These are phyloP conservation scores for Tubulanus polymorphus DNA, from an alignment of 2,888 invertebrate genomes.

Conservation along the genomic window DNA sequence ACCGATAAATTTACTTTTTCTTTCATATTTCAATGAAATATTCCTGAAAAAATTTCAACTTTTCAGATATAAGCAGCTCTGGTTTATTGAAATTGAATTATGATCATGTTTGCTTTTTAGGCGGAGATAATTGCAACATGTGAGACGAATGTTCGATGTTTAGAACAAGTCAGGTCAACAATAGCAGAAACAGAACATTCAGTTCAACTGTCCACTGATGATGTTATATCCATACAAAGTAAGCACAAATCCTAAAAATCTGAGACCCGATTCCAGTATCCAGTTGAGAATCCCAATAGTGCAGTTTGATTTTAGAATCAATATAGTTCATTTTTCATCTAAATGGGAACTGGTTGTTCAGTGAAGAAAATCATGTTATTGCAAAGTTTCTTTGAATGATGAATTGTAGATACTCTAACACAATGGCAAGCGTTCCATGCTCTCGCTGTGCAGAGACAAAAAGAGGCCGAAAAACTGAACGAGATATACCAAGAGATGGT, in stretches of 20 bases:
- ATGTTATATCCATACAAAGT: conserved; percentile 55
- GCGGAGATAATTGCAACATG: conserved; percentile 80
- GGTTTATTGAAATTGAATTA: not conserved
- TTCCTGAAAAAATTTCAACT: not conserved
- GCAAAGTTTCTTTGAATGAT: too few relatives aligned
- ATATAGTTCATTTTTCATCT: too few relatives aligned
- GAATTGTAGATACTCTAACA: conserved; percentile 38
- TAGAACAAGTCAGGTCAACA: conserved; percentile 62
- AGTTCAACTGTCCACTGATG: conserved; percentile 58
- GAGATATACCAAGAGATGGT: conserved; percentile 23
- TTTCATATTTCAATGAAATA: too few relatives aligned
- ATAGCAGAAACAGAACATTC: conserved; percentile 28
- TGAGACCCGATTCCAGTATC: too few relatives aligned
- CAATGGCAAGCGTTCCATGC: conserved; percentile 42
- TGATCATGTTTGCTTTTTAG: conserved; percentile 56
- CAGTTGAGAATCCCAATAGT: not conserved
- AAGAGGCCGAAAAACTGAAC: conserved; percentile 35
- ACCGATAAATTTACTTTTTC: too few relatives aligned
- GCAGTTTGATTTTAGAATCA: too few relatives aligned
- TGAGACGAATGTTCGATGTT: conserved; percentile 78
- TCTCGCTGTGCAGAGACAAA: conserved; percentile 32
- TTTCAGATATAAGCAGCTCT: not conserved
- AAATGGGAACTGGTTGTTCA: too few relatives aligned
- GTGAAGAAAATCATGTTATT: too few relatives aligned
- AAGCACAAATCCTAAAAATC: not conserved